Base-by-base conservation (phyloP, 2,797 vertebrate species). In the Sebastes nivosus region DNA sequence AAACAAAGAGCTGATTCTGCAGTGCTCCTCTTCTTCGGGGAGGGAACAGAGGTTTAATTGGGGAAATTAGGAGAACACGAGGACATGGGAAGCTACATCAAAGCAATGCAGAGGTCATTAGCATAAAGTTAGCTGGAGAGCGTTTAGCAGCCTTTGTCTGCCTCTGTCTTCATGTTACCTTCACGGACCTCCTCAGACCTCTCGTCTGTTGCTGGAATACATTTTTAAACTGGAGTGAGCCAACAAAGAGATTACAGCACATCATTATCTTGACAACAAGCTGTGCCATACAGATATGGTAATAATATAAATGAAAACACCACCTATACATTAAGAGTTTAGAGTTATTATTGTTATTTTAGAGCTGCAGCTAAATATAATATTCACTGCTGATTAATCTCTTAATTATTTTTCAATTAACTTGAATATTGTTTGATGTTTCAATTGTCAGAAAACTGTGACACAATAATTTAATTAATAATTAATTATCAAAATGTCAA, bases 41-140 rank as follows among this genome's bases (percentile, higher is more conserved):
- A 79, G 67, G 22, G 16, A 58, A 73, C 32, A 36, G 25, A 50
- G 29, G 93, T 89, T 95, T 96, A 96, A 96, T 95, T 95, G 92
- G 87, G 84, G 84, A 94, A 96, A 94, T 94, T 89, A 93, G 95
- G 93, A 94, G 86, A 94, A 91, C 79, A 84, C 11, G 60, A 88
- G 72, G 75, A 93, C 65, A 75, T n/a, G 6, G 36, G 4, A 59
- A 69, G 68, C 59, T 74, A 93, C 90, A 95, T 96, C 92, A 96
- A 95, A 96, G 91, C 86, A 76, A 86, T 75, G 8, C 52, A 68
- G 55, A 60, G 61, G 92, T 87, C 87, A 93, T 94, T 90, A 92
- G 92, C 91, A 94, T 61, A 4, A 83, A 78, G 22, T 81, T 91
- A 88, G 84, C 74, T 90, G 80, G 65, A 57, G 80, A 89, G 82